Evolutionary conservation across 2,888 invertebrate species (phyloP), one percentile per base, ranked within the genome.

Genomic region (Patella caerulea): DNA sequence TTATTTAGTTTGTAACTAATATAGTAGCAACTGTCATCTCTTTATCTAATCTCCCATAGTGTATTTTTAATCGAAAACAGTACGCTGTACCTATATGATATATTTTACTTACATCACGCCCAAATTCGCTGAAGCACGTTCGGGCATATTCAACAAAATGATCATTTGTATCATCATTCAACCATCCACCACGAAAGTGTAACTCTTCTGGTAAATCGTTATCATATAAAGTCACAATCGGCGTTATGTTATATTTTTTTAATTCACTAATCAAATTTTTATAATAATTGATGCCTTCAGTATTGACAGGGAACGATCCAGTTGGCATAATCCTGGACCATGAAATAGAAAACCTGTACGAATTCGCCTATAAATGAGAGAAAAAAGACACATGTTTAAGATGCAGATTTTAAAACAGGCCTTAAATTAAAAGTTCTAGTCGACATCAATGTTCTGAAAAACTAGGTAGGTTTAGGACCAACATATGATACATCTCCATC

Each of bases 261-360:
- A 96, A 92, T 85, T 94, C 95, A 84, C 95, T 93, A 74, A 96
- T 95, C 72, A 97, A 91, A 83, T 94, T 94, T 86, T 94, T 94
- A 90, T 97, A 97, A 91, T 96, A 96, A 78, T 94, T 92, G 17
- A 97, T 93, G n/a, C 96, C 96, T 7, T 93, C 93, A 55, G 93
- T 91, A 88, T 95, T 96, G 65, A 95, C 54, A 34, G 19, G 45
- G 5, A 17, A n/a, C 4, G 74, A 73, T 12, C 83, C 82, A 17
- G 85, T 93, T 0, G 96, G 95, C 81, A 96, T 92, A 73, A 96
- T 93, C 75, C 96, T 92, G 0, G 95, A 91, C 96, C 96, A 96
- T 0, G 95, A 94, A 52, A 92, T 84, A 0, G 92, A 92, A 65
- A 86, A 84, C 65, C 92, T 88, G 79, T 90, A 90, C 78, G 85